Percentiles rank a stretch among this genome's conserved stretches.
phyloP scores from a whole-genome alignment of 2,888 invertebrate species.

The Cryptocephalus moraei region DNA sequence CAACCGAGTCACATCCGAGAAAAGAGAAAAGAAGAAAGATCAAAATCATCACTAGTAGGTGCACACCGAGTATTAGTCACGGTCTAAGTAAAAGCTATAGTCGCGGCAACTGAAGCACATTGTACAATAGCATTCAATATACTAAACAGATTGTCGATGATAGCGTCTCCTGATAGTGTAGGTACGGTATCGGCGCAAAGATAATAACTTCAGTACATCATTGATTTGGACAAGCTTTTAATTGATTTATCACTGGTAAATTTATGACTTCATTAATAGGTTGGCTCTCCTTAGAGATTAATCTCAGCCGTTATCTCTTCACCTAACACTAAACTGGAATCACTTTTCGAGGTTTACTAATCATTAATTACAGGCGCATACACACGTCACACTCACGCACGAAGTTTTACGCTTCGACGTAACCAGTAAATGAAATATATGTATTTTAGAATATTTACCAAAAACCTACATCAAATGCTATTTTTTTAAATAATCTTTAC shows the following conservation, averaged over 20 bases:
- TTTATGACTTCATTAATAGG: not conserved
- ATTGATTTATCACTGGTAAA: not conserved
- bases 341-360: too few relatives aligned
- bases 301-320: too few relatives aligned
- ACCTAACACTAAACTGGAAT: too few relatives aligned
- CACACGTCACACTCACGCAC: too few relatives aligned
- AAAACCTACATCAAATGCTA: too few relatives aligned
- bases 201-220: not conserved
- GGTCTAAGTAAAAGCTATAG: not conserved
- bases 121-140: not conserved
- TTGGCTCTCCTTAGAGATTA: not conserved
- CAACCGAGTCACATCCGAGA: not conserved
- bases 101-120: not conserved
- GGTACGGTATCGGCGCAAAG: not conserved
- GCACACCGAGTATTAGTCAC: not conserved
- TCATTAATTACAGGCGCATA: too few relatives aligned
- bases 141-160: not conserved
- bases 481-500: too few relatives aligned
- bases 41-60: not conserved
- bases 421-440: too few relatives aligned
- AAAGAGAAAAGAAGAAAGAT: not conserved
- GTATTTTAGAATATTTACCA: too few relatives aligned
- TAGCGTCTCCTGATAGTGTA: not conserved
- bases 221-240: not conserved
- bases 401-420: too few relatives aligned